Base-by-base conservation (phyloP, 2,888 invertebrate genomes). In the Caenorhabditis sp. region DNA sequence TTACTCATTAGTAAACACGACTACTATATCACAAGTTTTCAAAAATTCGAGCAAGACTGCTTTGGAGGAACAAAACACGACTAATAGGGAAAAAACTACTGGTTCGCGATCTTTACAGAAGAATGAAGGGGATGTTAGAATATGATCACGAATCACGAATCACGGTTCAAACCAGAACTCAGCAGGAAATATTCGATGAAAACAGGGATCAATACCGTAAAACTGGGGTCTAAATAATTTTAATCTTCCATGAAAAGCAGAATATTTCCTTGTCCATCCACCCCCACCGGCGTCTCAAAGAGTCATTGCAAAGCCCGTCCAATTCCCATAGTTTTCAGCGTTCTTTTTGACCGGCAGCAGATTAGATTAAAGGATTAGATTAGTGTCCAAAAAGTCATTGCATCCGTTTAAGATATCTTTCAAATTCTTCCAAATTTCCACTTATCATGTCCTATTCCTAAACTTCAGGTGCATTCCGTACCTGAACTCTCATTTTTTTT, bases 291-390 rank as follows among this genome's bases (percentile, higher is more conserved):
- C 55, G 28, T 40, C 28, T 53, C n/a, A n/a, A n/a, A n/a, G n/a
- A n/a, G n/a, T n/a, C 53, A 67, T 61, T 60, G n/a, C 40, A 67
- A 74, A 60, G 65, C 65, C 58, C n/a, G n/a, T n/a, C n/a, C n/a
- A n/a, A 26, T 2, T 15, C 2, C 35, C 8, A 18, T 13, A 40
- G 60, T 37, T 22, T 60, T 40, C 18, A 15, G 18, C 55, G 51
- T 55, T 76, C 74, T 76, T 61, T 68, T 61, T 53, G 60, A 60
- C 76, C 67, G 50, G 13, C 11, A 32, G 4, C 5, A 58, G 67
- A 76, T 67, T 32, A 28, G 67, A 76, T 76, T 76, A 67, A 51
- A 11, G 40, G 67, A 76, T 76, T 67, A 76, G 37, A n/a, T n/a
- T 32, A 9, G 9, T 9, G 4, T 9, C 32, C 11, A 1, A 65